A percentile compares a stretch with the other conserved stretches of the same genome.
phyloP scores from a whole-genome alignment of 2,797 vertebrate genomes.

The Chanos chanos region DNA sequence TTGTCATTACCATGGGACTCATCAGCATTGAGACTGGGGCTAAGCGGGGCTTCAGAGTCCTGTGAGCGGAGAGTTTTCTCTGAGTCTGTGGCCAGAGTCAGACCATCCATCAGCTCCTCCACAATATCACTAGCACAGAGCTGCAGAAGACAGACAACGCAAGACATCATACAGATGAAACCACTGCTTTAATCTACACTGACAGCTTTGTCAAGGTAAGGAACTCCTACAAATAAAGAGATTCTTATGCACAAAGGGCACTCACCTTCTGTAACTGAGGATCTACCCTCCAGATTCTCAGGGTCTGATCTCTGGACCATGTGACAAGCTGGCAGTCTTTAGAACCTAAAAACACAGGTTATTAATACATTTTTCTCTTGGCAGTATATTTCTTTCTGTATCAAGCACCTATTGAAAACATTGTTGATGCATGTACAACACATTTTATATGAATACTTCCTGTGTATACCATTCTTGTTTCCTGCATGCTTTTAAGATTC shows the following conservation, averaged over 20 bases:
- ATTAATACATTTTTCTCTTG: no score
- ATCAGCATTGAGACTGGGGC: conserved; percentile 61
- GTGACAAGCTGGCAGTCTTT: conserved; percentile 95
- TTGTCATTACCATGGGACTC: conserved; percentile 71
- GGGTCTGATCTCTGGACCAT: conserved; percentile 94
- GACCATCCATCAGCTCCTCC: conserved; percentile 87
- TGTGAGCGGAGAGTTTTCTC: conserved; percentile 81
- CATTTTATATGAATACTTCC: no score
- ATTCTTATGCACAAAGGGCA: no score
- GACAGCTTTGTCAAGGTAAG: no score
- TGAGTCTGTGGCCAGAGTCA: conserved; percentile 79
- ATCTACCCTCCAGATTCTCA: conserved; percentile 97
- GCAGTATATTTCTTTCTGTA: no score
- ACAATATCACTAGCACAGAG: conserved; percentile 86
- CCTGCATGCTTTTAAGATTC: no score
- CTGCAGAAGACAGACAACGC: conserved; percentile 55
- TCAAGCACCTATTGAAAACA: no score
- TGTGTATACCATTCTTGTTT: no score
- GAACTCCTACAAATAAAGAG: no score
- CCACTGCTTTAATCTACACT: no score
- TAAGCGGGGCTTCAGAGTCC: conserved; percentile 76
- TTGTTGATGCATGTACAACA: not conserved
- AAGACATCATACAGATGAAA: not conserved
- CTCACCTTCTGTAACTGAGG: conserved; percentile 91
- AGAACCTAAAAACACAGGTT: conserved; percentile 81